Evolutionary conservation across 2,113 vertebrate species (phyloP).

Genomic region (Crocuta crocuta): DNA sequence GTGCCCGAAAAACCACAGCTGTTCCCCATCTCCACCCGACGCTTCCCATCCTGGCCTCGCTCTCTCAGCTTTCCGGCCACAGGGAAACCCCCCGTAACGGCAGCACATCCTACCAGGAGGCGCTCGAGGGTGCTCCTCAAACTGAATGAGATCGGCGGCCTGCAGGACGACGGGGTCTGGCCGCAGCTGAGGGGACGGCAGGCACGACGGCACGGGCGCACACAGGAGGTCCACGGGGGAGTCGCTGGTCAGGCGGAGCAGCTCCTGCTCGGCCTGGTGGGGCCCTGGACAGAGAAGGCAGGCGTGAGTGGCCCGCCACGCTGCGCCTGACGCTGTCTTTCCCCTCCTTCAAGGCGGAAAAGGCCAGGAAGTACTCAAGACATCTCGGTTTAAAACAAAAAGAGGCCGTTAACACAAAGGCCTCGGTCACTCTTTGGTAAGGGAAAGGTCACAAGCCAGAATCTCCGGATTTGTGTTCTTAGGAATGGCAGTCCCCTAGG

Average conservation of each 20-base stretch:
- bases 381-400: background rate
- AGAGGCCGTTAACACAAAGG: background rate
- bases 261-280: conserved; percentile 88
- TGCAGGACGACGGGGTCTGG: conserved; percentile 93
- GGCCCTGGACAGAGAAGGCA: conserved; percentile 82
- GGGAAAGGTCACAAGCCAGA: background rate
- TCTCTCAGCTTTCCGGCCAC: background rate
- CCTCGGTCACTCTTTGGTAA: background rate
- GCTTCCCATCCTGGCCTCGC: rapidly evolving
- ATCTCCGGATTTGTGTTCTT: background rate
- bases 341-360: background rate
- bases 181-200: conserved; percentile 96
- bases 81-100: background rate
- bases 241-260: conserved; percentile 88
- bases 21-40: background rate
- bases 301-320: background rate
- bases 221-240: conserved; percentile 95
- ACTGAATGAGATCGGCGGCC: conserved; percentile 93
- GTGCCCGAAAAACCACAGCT: background rate
- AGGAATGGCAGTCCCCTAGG: background rate
- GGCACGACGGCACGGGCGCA: conserved; percentile 95
- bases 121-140: conserved; percentile 89
- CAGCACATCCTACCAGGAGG: conserved; percentile 80
- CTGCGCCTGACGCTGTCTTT: background rate
- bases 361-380: background rate